Percentiles rank a stretch among this genome's conserved stretches.
These are phyloP conservation scores for Cichlasoma orientale DNA, from an alignment of 2,797 vertebrate species.

Conservation along the genomic window DNA sequence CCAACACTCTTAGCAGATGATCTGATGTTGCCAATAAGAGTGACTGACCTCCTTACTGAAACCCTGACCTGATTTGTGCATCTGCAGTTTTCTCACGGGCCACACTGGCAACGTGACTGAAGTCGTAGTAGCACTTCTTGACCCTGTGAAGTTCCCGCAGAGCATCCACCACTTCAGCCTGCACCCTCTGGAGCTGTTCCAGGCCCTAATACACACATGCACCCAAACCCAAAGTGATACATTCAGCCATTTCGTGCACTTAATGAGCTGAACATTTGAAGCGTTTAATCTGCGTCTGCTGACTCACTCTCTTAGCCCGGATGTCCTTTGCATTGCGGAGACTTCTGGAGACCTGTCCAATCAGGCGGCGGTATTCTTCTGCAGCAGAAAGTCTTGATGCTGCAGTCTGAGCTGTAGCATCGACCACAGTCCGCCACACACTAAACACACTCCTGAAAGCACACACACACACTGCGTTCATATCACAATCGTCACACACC, in stretches of 20 bases:
- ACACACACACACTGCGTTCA: slow-evolving; percentile 15
- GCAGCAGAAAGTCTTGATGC: slow-evolving; percentile 79
- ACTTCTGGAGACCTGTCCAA: slow-evolving; percentile 71
- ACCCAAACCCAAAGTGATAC: background rate
- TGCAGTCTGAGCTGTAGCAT: slow-evolving; percentile 80
- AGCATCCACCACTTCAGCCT: slow-evolving; percentile 85
- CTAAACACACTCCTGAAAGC: slow-evolving; percentile 79
- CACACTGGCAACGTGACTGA: slow-evolving; percentile 80
- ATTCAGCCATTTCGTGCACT: background rate
- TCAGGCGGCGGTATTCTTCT: slow-evolving; percentile 82
- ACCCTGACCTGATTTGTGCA: slow-evolving; percentile 83
- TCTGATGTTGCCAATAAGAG: background rate
- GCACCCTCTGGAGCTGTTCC: slow-evolving; percentile 84
- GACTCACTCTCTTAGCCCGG: slow-evolving; percentile 83
- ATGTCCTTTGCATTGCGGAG: slow-evolving; percentile 83
- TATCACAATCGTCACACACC: background rate
- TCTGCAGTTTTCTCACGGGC: slow-evolving; percentile 87
- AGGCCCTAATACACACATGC: slow-evolving; percentile 75
- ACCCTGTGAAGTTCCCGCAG: slow-evolving; percentile 87
- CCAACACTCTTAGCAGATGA: fast-evolving
- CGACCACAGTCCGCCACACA: slow-evolving; percentile 87
- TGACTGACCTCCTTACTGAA: background rate
- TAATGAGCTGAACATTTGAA: background rate
- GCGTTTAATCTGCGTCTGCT: background rate
- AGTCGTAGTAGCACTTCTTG: slow-evolving; percentile 86